Evolutionary conservation across 2,113 vertebrate species (phyloP), one percentile per base, ranked within the genome.

Genomic region (Ciconia stormi): DNA sequence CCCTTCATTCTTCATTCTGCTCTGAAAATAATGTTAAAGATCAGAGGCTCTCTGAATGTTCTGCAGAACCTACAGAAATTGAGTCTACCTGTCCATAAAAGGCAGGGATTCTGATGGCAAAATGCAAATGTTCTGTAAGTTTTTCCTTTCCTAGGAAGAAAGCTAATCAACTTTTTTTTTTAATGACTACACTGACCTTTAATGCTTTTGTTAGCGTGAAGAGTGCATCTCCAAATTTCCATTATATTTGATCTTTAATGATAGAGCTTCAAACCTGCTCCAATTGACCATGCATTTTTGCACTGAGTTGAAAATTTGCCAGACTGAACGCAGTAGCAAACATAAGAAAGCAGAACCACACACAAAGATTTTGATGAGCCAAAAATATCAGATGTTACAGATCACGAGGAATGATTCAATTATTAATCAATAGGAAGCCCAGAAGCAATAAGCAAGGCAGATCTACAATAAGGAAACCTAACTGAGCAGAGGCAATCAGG

Each of bases 1-100:
- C 16, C 34, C 23, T 84, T 77, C 78, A 16, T 50, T 52, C 36
- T 74, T 91, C 32, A 55, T 50, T 81, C 71, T 71, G 52, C 50
- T 90, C 82, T 59, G 73, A 91, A 90, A 94, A 94, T 76, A 89
- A 50, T 78, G 55, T 81, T 93, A 67, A 88, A 87, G 23, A 49
- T 76, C 32, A 78, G 50, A 79, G 18, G 27, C 7, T 89, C 47
- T 84, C 62, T 29, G 23, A 82, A 79, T 25, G 47, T 69, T 87
- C 65, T 82, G 18, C 21, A 72, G 77, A 93, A 92, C 47, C 30
- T 67, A n/a, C 15, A 92, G 44, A 79, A 87, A 61, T 9, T 1
- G 2, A 89, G 26, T 52, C 19, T 67, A 91, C 30, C 59, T 72
- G 44, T 58, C 65, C 44, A 71, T 56, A 61, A 87, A 81, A 85